Evolutionary conservation across 1,140 invertebrate species (phyloP), one percentile per base, ranked within the genome.

Genomic region (Zaprionus africanus): DNA sequence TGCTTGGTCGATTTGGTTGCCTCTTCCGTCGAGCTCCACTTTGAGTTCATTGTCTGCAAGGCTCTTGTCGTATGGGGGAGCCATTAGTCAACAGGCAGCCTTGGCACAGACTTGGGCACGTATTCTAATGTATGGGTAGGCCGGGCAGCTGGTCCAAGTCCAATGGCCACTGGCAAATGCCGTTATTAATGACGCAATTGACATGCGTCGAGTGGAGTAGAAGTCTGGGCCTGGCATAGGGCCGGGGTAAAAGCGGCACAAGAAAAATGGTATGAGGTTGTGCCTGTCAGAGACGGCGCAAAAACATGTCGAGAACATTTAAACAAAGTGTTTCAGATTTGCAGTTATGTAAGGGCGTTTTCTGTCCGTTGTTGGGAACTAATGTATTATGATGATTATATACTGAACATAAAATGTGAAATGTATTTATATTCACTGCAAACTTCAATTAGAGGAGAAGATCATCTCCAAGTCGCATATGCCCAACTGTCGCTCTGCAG

Each of bases 181-280:
- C 65, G 72, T 87, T 88, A 88, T 87, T 87, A 87, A 87, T 87
- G 84, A 83, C 78, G 78, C 84, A 87, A 81, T 87, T 87, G 84
- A 72, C 84, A 70, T 78, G 83, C 63, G 53, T 24, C 54, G 53
- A 34, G 51, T 51, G 7, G 66, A 41, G 78, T 56, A 6, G 46
- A 24, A 72, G 56, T 9, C 15, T 17, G 46, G 11, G n/a, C 13
- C 11, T 7, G 41, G 41, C 2, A 17, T 46, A 6, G 5, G 41
- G 46, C 19, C 13, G 46, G 9, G 46, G 17, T 13, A 22, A 24
- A 5, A 11, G 63, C 34, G 31, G 19, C 22, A 46, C 17, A 66
- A 56, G 70, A 71, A 59, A 76, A 65, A 81, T 76, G 41, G 58
- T 13, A 38, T 46, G 38, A 62, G 51, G 36, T 59, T 72, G 9